Base-by-base conservation (phyloP, 2,888 invertebrate genomes). In the Drosophila algonquin region DNA sequence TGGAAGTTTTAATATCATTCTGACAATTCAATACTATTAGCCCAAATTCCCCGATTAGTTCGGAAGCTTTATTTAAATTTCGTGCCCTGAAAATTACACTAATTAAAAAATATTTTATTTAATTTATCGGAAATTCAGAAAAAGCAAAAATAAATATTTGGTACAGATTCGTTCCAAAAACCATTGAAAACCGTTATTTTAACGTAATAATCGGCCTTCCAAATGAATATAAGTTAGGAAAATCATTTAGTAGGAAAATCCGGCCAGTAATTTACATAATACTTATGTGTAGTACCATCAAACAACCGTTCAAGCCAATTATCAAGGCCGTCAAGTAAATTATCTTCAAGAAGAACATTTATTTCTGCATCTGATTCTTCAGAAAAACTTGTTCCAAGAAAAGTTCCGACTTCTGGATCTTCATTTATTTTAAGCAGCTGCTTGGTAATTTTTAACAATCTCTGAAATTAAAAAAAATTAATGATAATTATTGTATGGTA, bases 211-310 rank as follows among this genome's bases (percentile, higher is more conserved):
- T 35, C 14, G 35, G 14, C 12, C 35, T 6, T 40, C 14, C 14
- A 14, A 5, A 40, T 14, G 5, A 40, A 40, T 14, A 10, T 40
- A 32, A 10, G 32, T 6, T 44, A 21, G 7, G 21, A 10, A 9
- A 47, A 24, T 93, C 95, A 96, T 93, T 96, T 96, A 90, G 95
- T 95, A 79, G 96, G 95, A 94, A 97, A 98, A 90, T 98, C 97
- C n/a, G 99, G 99, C 99, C 99, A 99, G 93, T 98, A 98, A 93
- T 98, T 98, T 85, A 99, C 95, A 92, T 97, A 96, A 93, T 98
- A 99, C 81, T 98, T 96, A 91, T 97, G 97, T 7, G 99, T 98
- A 76, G 96, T 96, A 75, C 99, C 99, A 92, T 99, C 99, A 91
- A 99, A 98, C 76, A 99, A 93, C 27, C 98, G 95, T 92, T 99